Base-by-base conservation (phyloP, 2,888 invertebrate genomes). In the Rhorus exstirpatorius region DNA sequence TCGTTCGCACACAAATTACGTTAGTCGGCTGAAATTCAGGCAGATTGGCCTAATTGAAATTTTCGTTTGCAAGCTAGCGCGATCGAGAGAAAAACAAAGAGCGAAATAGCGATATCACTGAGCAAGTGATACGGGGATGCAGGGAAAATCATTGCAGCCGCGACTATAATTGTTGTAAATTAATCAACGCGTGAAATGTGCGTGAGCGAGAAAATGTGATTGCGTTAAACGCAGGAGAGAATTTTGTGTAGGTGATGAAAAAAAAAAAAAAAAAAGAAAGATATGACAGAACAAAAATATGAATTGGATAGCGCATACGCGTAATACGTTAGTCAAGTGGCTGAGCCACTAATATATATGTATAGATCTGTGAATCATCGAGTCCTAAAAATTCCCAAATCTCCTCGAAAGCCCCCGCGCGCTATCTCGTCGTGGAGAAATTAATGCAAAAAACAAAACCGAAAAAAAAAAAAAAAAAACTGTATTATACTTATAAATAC, bases 401-500 rank as follows among this genome's bases (percentile, higher is more conserved):
- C 65, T 68, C 80, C 72, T 63, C 68, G 68, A 72, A n/a, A 70
- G 55, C 44, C 68, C 60, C 26, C 60, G 71, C 70, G 72, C 61
- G 55, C 76, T 49, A 79, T 83, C 38, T 72, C 44, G 61, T 71
- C 70, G 72, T 77, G 55, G 46, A 60, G 44, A 17, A 79, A 55
- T 31, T 51, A 35, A 46, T 3, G 17, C 35, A 41, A 17, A 14
- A 38, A 44, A 46, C 17, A 58, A 58, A 17, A 12, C 6, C n/a
- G n/a, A 63, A 44, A n/a, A 46, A 8, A 3, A 51, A 63, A 46
- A 60, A 41, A 61, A 61, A 61, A 55, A 82, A 74, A 81, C 31
- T 78, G 78, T 82, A 82, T 70, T 68, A 82, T 82, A 78, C 38
- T 78, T 82, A 82, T 82, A 82, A 74, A 82, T 82, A 82, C 3